Evolutionary conservation across 2,113 vertebrate species (phyloP).

Genomic region (Rhinolophus ferrumequinum): DNA sequence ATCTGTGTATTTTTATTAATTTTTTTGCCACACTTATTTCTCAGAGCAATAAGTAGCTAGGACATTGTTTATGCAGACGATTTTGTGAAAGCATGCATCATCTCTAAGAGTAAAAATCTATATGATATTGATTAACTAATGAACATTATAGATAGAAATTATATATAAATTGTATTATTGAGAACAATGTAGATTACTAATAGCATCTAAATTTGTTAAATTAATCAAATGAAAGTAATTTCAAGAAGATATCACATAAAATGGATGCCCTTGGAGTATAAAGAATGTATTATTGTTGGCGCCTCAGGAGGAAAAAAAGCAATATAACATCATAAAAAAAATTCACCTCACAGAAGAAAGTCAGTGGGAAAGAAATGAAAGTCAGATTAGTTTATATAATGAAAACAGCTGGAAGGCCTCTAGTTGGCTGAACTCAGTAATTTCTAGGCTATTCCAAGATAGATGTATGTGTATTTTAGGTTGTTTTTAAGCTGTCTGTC

Average conservation of each 20-base stretch:
- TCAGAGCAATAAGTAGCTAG: not conserved
- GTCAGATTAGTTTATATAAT: constrained; percentile 66
- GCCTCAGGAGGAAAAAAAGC: constrained; percentile 39
- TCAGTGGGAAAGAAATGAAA: constrained; percentile 74
- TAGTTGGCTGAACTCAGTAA: constrained; percentile 47
- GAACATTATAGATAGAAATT: not conserved
- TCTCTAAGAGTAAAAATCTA: not conserved
- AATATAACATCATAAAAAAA: constrained; percentile 63
- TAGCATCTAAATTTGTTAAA: not conserved
- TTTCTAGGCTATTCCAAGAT: constrained; percentile 49
- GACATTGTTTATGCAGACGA: not conserved
- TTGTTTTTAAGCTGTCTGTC: constrained; percentile 20
- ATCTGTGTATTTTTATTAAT: constrained; percentile 13
- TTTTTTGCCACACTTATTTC: constrained; percentile 5
- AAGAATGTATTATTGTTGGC: constrained; percentile 28
- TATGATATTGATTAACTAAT: not conserved
- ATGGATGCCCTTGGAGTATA: constrained; percentile 10
- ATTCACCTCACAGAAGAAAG: constrained; percentile 57
- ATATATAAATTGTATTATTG: not conserved
- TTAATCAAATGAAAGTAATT: constrained; percentile 48
- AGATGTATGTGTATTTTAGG: not conserved
- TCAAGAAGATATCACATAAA: not conserved
- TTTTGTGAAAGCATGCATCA: not conserved
- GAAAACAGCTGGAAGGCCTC: constrained; percentile 64
- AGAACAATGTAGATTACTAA: not conserved